A percentile compares a stretch with the other conserved stretches of the same genome.
phyloP scores from a whole-genome alignment of 2,797 vertebrate species.

The Coregonus suidteri region DNA sequence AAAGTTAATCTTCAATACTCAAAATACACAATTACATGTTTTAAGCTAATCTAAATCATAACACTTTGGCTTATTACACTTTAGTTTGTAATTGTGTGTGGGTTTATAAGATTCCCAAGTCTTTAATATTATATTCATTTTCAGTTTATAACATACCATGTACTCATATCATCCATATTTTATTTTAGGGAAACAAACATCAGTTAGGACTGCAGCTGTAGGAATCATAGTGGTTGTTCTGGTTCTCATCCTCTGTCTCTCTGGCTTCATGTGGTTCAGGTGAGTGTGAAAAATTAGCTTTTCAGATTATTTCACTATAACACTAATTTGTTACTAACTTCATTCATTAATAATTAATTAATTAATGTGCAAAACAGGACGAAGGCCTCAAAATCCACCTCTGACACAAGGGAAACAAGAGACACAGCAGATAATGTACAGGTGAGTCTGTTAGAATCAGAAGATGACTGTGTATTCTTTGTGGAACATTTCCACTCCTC shows the following conservation, averaged over 20 bases:
- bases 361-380: not conserved
- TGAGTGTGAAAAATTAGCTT: not conserved
- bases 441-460: not conserved
- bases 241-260: not conserved
- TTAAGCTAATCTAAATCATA: not conserved
- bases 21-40: too few relatives aligned
- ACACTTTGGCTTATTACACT: too few relatives aligned
- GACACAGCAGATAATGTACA: not conserved
- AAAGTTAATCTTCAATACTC: not conserved
- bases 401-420: not conserved
- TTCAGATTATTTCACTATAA: not conserved
- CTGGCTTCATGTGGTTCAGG: not conserved
- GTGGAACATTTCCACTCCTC: not conserved
- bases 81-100: too few relatives aligned
- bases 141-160: not conserved
- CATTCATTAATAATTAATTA: not conserved
- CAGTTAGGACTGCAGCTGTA: not conserved
- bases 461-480: not conserved
- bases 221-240: not conserved
- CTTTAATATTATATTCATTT: too few relatives aligned
- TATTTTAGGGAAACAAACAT: not conserved
- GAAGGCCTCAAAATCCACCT: not conserved
- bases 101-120: too few relatives aligned
- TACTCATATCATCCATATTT: not conserved
- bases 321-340: not conserved